Evolutionary conservation across 2,113 vertebrate species (phyloP), one percentile per base, ranked within the genome.

Genomic region (Paratilapia polleni): DNA sequence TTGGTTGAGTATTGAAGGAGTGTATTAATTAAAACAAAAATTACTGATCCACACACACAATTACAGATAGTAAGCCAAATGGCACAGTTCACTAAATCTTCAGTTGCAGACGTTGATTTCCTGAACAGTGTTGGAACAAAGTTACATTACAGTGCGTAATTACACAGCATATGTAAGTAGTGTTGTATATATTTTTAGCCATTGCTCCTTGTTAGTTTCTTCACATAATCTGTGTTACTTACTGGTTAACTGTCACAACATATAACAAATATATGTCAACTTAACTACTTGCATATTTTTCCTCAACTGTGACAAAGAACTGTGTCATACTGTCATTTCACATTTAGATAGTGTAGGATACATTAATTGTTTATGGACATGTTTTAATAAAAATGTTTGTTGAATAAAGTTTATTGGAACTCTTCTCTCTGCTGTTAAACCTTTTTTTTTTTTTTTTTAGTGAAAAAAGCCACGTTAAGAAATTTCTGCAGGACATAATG

Each of bases 371-470:
- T 81, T 82, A 91, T 92, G 89, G 93, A 87, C 83, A 91, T 77
- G 74, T 88, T 94, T 94, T 85, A 94, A 91, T 93, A 93, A 93
- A 93, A 84, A 78, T 76, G 63, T 86, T 92, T 93, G 85, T 85
- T 91, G 82, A 90, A 91, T 85, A 87, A 88, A 81, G 87, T 62
- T n/a, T 1, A 26, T 68, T 62, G 68, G 6, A 0, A 28, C 47
- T 54, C 11, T 73, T 52, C n/a, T 73, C 68, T 70, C 6, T 70
- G 17, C 10, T 31, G 20, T 70, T 52, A 31, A 70, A 52, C 6
- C 28, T 4, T 4, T 31, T 17, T 43, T 70, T 15, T 34, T 20
- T 26, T 41, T 1, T 2, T 19, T 28, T 47, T 47, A 4, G 17
- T 17, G 68, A 73, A 73, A 52, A 8, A 31, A 13, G 26, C 0